These are phyloP conservation scores for Eurosta solidaginis DNA, from an alignment of 1,140 invertebrate species.

Conservation along the genomic window DNA sequence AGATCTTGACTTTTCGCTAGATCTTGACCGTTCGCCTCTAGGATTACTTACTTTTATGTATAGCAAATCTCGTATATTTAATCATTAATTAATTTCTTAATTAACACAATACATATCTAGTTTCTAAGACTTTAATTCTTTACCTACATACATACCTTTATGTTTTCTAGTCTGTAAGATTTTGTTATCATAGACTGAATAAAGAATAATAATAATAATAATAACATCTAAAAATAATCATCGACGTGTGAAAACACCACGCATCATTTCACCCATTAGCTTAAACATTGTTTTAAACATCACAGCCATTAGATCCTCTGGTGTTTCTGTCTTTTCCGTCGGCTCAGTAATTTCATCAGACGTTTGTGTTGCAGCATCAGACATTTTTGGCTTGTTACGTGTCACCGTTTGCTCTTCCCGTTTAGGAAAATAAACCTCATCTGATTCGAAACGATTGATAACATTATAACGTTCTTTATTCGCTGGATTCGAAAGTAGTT, in stretches of 20 bases:
- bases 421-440: not conserved
- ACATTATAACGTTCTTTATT: slow-evolving; percentile 13
- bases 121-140: too few species aligned
- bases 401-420: not conserved
- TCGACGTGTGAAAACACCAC: not conserved
- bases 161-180: too few species aligned
- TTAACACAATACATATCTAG: not conserved
- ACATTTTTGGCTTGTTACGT: not conserved
- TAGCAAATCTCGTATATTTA: too few species aligned
- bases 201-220: too few species aligned
- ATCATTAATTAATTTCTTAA: too few species aligned
- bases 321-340: not conserved
- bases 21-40: too few species aligned
- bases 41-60: too few species aligned
- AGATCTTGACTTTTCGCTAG: too few species aligned
- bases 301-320: too few species aligned
- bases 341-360: not conserved
- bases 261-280: not conserved
- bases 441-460: not conserved
- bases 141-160: too few species aligned
- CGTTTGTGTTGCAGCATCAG: not conserved
- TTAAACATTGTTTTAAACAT: not conserved
- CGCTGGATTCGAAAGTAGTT: not conserved
- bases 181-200: too few species aligned
- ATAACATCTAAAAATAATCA: not conserved